Evolutionary conservation across 1,140 invertebrate genomes (phyloP), one percentile per base, ranked within the genome.

Genomic region (Eulimnadia texana): DNA sequence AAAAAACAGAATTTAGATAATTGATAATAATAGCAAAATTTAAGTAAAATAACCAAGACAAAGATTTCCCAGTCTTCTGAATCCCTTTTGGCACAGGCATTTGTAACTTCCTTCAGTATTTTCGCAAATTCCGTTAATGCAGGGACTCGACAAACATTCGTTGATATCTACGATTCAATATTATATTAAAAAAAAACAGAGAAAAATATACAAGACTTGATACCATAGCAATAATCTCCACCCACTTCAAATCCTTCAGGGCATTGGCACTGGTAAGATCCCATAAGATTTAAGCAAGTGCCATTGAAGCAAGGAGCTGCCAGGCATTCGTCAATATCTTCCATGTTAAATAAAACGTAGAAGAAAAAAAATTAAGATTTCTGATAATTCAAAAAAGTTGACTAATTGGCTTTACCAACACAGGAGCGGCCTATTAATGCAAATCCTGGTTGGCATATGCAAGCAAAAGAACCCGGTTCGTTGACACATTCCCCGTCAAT

Each of bases 61-160:
- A 6, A 60, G 49, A 58, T 76, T 76, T 27, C 74, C 72, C 62
- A 76, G 74, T 20, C 74, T 74, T 66, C 79, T 78, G 66, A 83
- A 87, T 13, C 86, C 86, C 63, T 80, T 77, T 63, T 83, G 82
- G 69, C 91, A 94, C 19, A 80, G 78, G 69, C 91, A 94, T 56
- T 82, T 79, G 71, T 82, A 93, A 13, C 86, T 86, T 1, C 91
- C 91, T 2, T 81, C 72, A 1, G 84, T 86, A 71, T 94, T 94
- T 19, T 84, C 72, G 70, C 92, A 93, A 13, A 80, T 73, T 66
- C 85, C 71, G 53, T 72, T 72, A 64, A 79, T 80, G 2, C 73
- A 64, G 24, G 33, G 29, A 0, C 79, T 80, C 3, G 78, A 77
- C 0, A 73, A 69, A 66, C 85, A 89, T 68, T 89, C 86, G 67